Base-by-base conservation (phyloP, 2,797 vertebrate genomes). In the Argyrosomus regius region DNA sequence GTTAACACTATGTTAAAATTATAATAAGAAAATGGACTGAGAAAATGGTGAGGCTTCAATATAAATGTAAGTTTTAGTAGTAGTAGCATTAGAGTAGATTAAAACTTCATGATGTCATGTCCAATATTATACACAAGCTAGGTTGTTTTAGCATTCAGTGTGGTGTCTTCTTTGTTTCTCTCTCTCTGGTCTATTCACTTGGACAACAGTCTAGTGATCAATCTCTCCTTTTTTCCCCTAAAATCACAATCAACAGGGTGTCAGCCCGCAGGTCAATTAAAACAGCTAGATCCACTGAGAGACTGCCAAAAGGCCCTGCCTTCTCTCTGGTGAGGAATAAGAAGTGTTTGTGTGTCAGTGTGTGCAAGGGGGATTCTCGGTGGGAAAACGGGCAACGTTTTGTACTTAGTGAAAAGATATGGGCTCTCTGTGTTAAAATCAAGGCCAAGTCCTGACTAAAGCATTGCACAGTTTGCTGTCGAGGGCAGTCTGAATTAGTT, bases 221-320 rank as follows among this genome's bases (percentile, higher is more conserved):
- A 14, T 68, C 70, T 62, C 69, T 62, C 52, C 49, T 43, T 45
- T 77, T 39, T 31, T 82, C 63, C 65, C 43, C 31, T 16, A 22
- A 64, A 64, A 75, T 54, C 78, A 11, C 66, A 53, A 77, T 84
- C 71, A 75, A 76, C 73, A 76, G 65, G 46, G 71, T 77, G 74
- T 80, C 74, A 81, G 81, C 67, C 78, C 26, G 48, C 74, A 81
- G 80, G 77, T 86, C 78, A 78, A 73, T 69, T 82, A 59, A 86
- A 87, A 77, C 70, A 70, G 62, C 56, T 16, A 77, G 86, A 73
- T 69, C 72, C 64, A 60, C 62, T 70, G 71, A 78, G 75, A 78
- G 75, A 22, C 67, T 79, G 83, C 72, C 81, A 84, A 65, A 39
- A 82, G 46, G 53, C 76, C 56, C 49, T 43, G 64, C n/a, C 43